A percentile compares a stretch with the other conserved stretches of the same genome.
Conservation (phyloP, 30 jellyfish, hydroid and myxozoan genomes). For the Cassiopea andromeda region DNA sequence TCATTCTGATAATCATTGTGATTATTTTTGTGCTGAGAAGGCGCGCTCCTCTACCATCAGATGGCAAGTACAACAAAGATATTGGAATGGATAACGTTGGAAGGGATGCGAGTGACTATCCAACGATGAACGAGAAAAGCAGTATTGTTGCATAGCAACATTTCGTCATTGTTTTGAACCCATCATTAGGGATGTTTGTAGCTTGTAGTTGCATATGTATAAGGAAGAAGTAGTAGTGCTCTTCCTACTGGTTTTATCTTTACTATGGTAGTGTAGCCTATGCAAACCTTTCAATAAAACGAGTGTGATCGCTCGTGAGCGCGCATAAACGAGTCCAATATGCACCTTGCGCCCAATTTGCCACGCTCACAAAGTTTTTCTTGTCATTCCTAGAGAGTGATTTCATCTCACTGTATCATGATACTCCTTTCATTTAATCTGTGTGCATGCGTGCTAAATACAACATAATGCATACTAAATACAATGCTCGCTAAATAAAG, state of each 20-base stretch:
- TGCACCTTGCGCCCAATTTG: too few species aligned
- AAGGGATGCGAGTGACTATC: background rate
- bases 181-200: background rate
- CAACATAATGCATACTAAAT: too few species aligned
- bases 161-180: background rate
- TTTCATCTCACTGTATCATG: too few species aligned
- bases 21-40: background rate
- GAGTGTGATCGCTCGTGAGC: too few species aligned
- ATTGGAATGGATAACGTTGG: slow-evolving; percentile 1
- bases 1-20: background rate
- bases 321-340: too few species aligned
- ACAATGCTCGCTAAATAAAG: too few species aligned
- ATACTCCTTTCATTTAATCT: too few species aligned
- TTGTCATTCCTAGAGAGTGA: too few species aligned
- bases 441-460: too few species aligned
- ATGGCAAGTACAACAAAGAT: background rate
- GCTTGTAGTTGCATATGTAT: background rate
- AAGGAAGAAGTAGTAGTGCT: background rate
- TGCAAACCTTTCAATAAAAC: too few species aligned
- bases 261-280: too few species aligned
- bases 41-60: background rate
- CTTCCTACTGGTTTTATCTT: background rate
- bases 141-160: background rate
- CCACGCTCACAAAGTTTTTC: too few species aligned
- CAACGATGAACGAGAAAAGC: background rate